phyloP scores from a whole-genome alignment of 2,888 invertebrate species.

The Rotaria macrura region DNA sequence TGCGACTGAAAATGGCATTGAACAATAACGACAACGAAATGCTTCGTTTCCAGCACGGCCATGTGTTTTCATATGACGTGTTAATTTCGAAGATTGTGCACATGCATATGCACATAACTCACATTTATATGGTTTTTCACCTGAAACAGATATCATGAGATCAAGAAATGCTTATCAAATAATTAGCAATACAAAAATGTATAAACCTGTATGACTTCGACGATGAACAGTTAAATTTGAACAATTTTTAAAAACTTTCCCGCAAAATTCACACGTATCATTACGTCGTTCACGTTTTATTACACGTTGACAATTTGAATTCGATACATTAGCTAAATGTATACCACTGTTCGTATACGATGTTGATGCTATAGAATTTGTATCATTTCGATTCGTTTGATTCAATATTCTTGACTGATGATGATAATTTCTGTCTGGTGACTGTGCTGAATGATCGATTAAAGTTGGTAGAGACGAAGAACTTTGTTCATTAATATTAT shows the following conservation, averaged over 20 bases:
- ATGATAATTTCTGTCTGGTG: not conserved
- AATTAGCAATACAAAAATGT: not conserved
- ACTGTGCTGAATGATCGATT: not conserved
- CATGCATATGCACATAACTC: conserved; percentile 96
- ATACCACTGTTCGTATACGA: not conserved
- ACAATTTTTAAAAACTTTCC: conserved; percentile 82
- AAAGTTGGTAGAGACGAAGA: not conserved
- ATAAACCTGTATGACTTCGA: conserved; percentile 51
- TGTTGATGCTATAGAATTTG: not conserved
- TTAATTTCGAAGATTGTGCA: conserved; percentile 94
- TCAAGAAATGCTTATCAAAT: not conserved
- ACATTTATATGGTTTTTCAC: conserved; percentile 98
- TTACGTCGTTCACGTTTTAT: conserved; percentile 30
- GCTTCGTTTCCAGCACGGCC: conserved; percentile 94
- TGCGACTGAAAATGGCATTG: conserved; percentile 99
- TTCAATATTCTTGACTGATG: not conserved
- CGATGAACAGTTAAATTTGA: conserved; percentile 51
- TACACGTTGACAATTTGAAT: not conserved
- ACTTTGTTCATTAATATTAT: not conserved
- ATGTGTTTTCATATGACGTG: conserved; percentile 99
- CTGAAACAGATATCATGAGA: not conserved
- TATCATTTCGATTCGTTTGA: not conserved
- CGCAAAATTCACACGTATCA: conserved; percentile 48
- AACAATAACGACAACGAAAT: conserved; percentile 93
- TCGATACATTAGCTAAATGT: not conserved